Percentiles rank a stretch among this genome's conserved stretches.
These are phyloP conservation scores for Calosoma granatense DNA, from an alignment of 1,140 invertebrate genomes.

Conservation along the genomic window DNA sequence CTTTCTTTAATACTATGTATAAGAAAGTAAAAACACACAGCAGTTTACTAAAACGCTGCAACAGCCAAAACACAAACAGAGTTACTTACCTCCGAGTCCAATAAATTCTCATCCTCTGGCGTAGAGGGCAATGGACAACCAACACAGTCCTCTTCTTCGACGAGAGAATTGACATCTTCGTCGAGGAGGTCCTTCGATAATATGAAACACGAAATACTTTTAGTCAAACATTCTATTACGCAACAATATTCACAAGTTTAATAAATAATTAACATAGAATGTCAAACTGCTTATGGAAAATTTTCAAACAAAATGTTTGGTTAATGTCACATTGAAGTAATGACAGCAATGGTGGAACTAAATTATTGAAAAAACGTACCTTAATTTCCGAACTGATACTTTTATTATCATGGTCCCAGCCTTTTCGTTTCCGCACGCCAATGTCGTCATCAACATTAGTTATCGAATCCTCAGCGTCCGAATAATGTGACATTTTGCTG, in stretches of 20 bases:
- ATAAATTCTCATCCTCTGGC: constrained; percentile 71
- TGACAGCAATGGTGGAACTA: no score
- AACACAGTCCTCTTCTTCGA: constrained; percentile 65
- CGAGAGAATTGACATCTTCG: constrained; percentile 46
- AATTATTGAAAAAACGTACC: no score
- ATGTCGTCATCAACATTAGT: constrained; percentile 34
- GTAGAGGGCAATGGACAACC: constrained; percentile 76
- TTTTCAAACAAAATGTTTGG: constrained; percentile 18
- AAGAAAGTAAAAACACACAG: constrained; percentile 13
- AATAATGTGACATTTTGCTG: constrained; percentile 29
- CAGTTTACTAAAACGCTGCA: constrained; percentile 14
- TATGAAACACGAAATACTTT: constrained; percentile 34
- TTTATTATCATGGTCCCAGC: constrained; percentile 45
- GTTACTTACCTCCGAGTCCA: constrained; percentile 72
- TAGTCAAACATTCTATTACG: neutral
- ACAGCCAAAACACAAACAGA: constrained; percentile 19
- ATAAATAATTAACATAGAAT: neutral
- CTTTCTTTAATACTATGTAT: no score
- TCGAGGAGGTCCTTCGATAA: constrained; percentile 46
- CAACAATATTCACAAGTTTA: neutral
- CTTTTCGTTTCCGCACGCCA: constrained; percentile 41
- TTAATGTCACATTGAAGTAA: no score
- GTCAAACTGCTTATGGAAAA: neutral
- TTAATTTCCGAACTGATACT: constrained; percentile 46
- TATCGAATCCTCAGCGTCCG: constrained; percentile 32